Evolutionary conservation across 2,113 vertebrate genomes (phyloP), one percentile per base, ranked within the genome.

Genomic region (Oryzias woworae): DNA sequence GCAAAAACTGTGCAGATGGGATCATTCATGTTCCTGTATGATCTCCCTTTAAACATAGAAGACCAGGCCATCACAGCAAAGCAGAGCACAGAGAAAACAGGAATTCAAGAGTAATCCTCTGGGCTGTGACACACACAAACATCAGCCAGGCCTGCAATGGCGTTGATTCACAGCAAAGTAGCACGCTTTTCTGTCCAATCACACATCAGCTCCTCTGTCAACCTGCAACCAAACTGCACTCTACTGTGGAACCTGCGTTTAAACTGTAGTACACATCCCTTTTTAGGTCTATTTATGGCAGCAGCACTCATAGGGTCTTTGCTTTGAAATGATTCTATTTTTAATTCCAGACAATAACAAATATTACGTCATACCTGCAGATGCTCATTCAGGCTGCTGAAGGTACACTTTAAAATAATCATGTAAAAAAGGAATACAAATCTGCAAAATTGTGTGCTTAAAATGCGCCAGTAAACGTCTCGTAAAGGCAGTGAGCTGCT

Each of bases 311-410:
- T 50, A 62, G 4, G 31, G 41, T 26, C 20, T 46, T 54, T n/a
- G 53, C n/a, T 47, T 3, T 31, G 13, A 17, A 41, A 23, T n/a
- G 67, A 43, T 41, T 75, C 5, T 45, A 46, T 26, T 26, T 36
- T 24, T 58, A 52, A 53, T 31, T 58, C 24, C 24, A 65, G 64
- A 87, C 77, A 81, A 81, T 82, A 87, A 83, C 84, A 86, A 79
- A 76, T 62, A 77, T 86, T 88, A 77, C 87, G 86, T 89, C 85
- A 89, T 77, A 22, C 67, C 56, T 75, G 64, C 53, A 73, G 77
- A 75, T 78, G 80, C 61, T 50, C 66, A 50, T 14, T n/a, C 57
- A 65, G 4, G 48, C 57, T 62, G 60, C 62, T 41, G 76, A 45
- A 14, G 51, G 59, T 0, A 53, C 64, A 43, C 47, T 22, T 15